Evolutionary conservation across 2,113 vertebrate genomes (phyloP), one percentile per base, ranked within the genome.

Genomic region (Ceyx margarethae): DNA sequence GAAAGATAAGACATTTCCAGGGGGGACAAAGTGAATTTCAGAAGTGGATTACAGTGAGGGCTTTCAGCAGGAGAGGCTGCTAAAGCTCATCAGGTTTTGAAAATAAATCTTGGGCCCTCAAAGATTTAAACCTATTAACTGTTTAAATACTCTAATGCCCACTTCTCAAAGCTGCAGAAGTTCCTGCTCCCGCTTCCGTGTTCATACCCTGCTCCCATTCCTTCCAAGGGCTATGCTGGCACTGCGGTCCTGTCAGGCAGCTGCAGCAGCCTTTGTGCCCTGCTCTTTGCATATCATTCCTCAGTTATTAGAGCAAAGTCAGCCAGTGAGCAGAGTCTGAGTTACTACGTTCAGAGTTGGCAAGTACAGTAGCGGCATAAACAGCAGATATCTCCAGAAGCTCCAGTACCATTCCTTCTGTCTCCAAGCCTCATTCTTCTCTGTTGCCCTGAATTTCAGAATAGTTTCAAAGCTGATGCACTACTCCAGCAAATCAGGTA

Each of bases 281-380:
- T 90, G 62, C 86, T 94, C 89, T 92, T 93, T 85, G 60, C 53
- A 0, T 92, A 64, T 87, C 89, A 92, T 92, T 93, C 91, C 89
- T 75, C 53, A 89, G 51, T 74, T 93, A 85, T 68, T 85, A 93
- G 29, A 92, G 65, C 65, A 74, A 92, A 94, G 84, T 74, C 45
- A 0, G 65, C 31, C 81, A 71, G 80, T n/a, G 51, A 91, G 72
- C 64, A 83, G 81, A 92, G 68, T 33, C 42, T 76, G 74, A 77
- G 51, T 86, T 93, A 83, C 28, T 77, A 77, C 60, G n/a, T 85
- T 82, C 48, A 60, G 69, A 85, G 53, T 33, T 8, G 8, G 48
- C 89, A 92, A 87, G 85, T 93, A 92, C 76, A 92, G 89, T 91
- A 92, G 65, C 56, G 80, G 51, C 56, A 51, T 91, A 92, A 95